These are phyloP conservation scores for Nebria brevicollis DNA, from an alignment of 2,888 invertebrate species.

Conservation along the genomic window DNA sequence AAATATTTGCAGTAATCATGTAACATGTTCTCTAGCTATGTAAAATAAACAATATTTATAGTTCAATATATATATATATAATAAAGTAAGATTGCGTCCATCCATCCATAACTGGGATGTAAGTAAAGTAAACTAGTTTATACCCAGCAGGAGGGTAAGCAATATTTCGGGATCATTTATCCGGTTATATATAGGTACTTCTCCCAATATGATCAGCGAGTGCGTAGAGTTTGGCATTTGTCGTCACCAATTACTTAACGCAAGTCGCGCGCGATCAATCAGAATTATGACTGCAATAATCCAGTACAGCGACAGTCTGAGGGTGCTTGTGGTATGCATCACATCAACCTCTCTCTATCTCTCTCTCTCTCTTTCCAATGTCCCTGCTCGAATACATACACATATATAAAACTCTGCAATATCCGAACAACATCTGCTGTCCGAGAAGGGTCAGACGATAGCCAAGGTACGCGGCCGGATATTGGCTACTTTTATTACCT, in stretches of 20 bases:
- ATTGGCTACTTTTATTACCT: constrained; percentile 65
- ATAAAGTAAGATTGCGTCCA: neutral
- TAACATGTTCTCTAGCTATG: neutral
- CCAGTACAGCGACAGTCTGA: constrained; percentile 21
- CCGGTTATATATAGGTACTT: constrained; percentile 14
- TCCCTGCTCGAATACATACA: constrained; percentile 9
- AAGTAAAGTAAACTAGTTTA: neutral
- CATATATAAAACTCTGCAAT: constrained; percentile 48
- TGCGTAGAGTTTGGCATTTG: constrained; percentile 29
- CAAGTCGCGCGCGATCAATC: constrained; percentile 41
- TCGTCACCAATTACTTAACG: constrained; percentile 45
- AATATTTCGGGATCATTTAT: constrained; percentile 11
- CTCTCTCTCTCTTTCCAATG: neutral
- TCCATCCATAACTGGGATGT: neutral
- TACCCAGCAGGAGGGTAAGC: neutral
- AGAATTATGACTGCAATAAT: constrained; percentile 46
- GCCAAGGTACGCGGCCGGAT: constrained; percentile 59
- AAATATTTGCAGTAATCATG: neutral
- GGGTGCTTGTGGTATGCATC: neutral
- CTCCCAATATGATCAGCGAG: constrained; percentile 9
- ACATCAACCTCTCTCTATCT: no score
- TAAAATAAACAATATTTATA: no score
- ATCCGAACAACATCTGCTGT: constrained; percentile 49
- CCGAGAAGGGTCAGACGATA: constrained; percentile 22
- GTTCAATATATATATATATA: neutral